A percentile compares a stretch with the other conserved stretches of the same genome.
phyloP scores from a whole-genome alignment of 1,140 invertebrate species.

The Platorchestia sp. region DNA sequence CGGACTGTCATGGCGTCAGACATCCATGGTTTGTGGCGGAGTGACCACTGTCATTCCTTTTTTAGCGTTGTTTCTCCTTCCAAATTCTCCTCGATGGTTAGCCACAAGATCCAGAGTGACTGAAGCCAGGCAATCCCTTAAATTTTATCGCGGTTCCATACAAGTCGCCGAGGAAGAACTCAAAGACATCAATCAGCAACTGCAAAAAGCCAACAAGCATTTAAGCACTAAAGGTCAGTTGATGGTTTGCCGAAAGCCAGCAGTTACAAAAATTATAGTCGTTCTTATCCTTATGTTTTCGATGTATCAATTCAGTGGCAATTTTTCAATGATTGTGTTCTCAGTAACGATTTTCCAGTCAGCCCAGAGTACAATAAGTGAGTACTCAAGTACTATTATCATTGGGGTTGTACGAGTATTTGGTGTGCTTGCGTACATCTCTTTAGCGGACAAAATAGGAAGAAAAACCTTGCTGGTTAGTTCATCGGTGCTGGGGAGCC shows the following conservation, averaged over 20 bases:
- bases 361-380: slow-evolving; percentile 52
- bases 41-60: slow-evolving; percentile 60
- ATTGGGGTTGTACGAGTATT: slow-evolving; percentile 58
- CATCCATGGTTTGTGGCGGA: slow-evolving; percentile 60
- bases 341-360: slow-evolving; percentile 63
- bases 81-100: slow-evolving; percentile 65
- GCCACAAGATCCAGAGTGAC: slow-evolving; percentile 58
- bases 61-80: slow-evolving; percentile 59
- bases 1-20: slow-evolving; percentile 62
- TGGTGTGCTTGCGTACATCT: slow-evolving; percentile 57
- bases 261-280: slow-evolving; percentile 56
- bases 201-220: slow-evolving; percentile 31
- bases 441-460: slow-evolving; percentile 59
- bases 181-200: slow-evolving; percentile 56
- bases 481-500: slow-evolving; percentile 41
- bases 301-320: slow-evolving; percentile 62
- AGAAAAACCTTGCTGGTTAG: slow-evolving; percentile 54
- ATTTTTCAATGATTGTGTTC: slow-evolving; percentile 60
- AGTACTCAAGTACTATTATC: slow-evolving; percentile 58
- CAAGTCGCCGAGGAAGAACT: slow-evolving; percentile 57
- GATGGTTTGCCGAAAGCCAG: slow-evolving; percentile 54
- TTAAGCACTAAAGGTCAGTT: slow-evolving; percentile 58
- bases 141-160: slow-evolving; percentile 59
- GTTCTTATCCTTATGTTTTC: slow-evolving; percentile 60
- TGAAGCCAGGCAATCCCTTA: slow-evolving; percentile 60